Evolutionary conservation across 2,797 vertebrate species (phyloP), one percentile per base, ranked within the genome.

Genomic region (Arnoldichthys spilopterus): DNA sequence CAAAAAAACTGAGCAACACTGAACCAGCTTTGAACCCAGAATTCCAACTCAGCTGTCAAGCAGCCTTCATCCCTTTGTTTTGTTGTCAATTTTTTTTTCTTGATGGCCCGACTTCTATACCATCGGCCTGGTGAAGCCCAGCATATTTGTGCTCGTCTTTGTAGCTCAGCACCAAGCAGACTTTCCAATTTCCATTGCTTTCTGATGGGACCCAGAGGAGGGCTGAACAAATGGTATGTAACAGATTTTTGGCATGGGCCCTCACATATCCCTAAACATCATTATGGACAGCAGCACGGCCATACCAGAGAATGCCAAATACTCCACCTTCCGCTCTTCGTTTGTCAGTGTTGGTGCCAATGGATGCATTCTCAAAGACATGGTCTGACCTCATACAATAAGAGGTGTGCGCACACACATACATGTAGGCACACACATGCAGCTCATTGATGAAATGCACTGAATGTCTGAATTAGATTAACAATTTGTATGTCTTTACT

Each of bases 211-310:
- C 80, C 72, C 77, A 82, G 68, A 67, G 53, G 77, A 83, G 81
- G 80, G 53, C 81, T 80, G 68, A 83, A 76, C 84, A 85, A 85
- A 85, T 84, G 81, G 68, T 82, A 73, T 74, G 76, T 76, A 87
- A 78, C 84, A 87, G 86, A 82, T 85, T 84, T 82, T 80, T 85
- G 84, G 86, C 82, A 79, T 43, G 1, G 0, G 32, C 13, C 18
- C 22, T 22, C 32, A 43, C 59, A 76, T 51, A 68, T 71, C 67
- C 86, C 78, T 81, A 76, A 85, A 84, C 84, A 85, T 87, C 78
- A 74, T 83, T 64, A 82, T 73, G 83, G 82, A 77, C 73, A 71
- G 74, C 77, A 76, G 61, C 66, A n/a, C 54, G 28, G 47, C 72
- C 13, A 47, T 77, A 81, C 81, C 79, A 82, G 73, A 40, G 72